Evolutionary conservation across 2,888 invertebrate species (phyloP).

Genomic region (Copidosoma aretas): DNA sequence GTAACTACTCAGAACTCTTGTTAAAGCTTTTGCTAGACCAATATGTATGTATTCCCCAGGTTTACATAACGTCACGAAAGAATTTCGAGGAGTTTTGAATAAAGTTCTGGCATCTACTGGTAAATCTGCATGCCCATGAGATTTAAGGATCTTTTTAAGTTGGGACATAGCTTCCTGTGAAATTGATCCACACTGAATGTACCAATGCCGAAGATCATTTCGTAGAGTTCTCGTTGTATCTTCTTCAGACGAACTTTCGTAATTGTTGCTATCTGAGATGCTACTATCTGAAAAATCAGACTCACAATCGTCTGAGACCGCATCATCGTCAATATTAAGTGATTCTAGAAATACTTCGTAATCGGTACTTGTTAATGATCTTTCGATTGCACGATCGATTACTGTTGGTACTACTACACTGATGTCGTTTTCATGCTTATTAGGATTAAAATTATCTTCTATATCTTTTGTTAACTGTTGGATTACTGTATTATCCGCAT

Average conservation of each 20-base stretch:
- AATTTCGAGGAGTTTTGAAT: not conserved
- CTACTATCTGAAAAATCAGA: not conserved
- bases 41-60: conserved; percentile 16
- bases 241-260: not conserved
- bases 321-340: not conserved
- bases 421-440: not conserved
- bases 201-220: not conserved
- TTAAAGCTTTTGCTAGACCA: not conserved
- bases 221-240: not conserved
- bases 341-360: not conserved
- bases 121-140: not conserved
- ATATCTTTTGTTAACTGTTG: too few species aligned
- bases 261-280: not conserved
- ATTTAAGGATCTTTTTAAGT: not conserved
- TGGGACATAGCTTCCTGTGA: not conserved
- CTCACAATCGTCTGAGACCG: not conserved
- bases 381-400: too few species aligned
- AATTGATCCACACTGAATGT: not conserved
- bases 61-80: not conserved
- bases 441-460: too few species aligned
- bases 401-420: too few species aligned
- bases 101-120: not conserved
- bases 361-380: not conserved
- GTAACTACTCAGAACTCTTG: not conserved
- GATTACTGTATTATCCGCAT: not conserved